Conservation (phyloP, 2,797 vertebrate species). For the Mallotus villosus region DNA sequence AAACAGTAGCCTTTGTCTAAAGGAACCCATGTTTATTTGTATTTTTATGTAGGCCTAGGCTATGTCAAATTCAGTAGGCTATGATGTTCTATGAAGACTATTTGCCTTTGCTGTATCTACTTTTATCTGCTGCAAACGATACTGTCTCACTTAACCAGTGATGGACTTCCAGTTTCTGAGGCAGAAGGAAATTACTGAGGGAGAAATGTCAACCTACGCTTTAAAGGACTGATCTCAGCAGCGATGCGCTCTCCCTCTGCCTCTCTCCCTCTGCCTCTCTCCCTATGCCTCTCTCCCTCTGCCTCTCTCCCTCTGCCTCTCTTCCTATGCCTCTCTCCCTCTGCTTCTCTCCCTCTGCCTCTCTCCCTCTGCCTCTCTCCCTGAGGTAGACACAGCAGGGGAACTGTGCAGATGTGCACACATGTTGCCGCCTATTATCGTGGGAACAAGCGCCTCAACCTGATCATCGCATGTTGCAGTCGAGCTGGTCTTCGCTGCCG, state of each 20-base stretch:
- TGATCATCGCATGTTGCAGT: conserved; percentile 62
- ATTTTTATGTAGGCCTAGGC: not conserved
- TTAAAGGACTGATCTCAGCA: conserved; percentile 58
- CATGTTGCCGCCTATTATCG: conserved; percentile 65
- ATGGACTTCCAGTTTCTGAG: conserved; percentile 48
- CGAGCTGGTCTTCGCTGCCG: conserved; percentile 53
- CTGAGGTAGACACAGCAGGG: conserved; percentile 59
- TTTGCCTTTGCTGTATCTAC: conserved; percentile 4
- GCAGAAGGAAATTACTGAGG: conserved; percentile 40
- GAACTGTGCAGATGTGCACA: conserved; percentile 52
- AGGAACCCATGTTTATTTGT: too few relatives aligned
- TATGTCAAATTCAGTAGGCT: not conserved
- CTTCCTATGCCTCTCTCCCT: conserved; percentile 19
- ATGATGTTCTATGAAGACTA: too few relatives aligned
- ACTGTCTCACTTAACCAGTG: conserved; percentile 44
- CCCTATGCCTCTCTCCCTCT: conserved; percentile 42
- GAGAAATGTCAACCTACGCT: conserved; percentile 66
- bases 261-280: conserved; percentile 13
- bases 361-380: conserved; percentile 7
- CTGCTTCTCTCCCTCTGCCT: conserved; percentile 47
- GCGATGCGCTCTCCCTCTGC: conserved; percentile 60
- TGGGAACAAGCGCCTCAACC: conserved; percentile 61
- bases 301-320: conserved; percentile 57
- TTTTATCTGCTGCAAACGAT: conserved; percentile 32
- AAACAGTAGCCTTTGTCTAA: conserved; percentile 30